A percentile compares a stretch with the other conserved stretches of the same genome.
phyloP scores from a whole-genome alignment of 2,888 invertebrate genomes.

The Lampropteryx suffumata region DNA sequence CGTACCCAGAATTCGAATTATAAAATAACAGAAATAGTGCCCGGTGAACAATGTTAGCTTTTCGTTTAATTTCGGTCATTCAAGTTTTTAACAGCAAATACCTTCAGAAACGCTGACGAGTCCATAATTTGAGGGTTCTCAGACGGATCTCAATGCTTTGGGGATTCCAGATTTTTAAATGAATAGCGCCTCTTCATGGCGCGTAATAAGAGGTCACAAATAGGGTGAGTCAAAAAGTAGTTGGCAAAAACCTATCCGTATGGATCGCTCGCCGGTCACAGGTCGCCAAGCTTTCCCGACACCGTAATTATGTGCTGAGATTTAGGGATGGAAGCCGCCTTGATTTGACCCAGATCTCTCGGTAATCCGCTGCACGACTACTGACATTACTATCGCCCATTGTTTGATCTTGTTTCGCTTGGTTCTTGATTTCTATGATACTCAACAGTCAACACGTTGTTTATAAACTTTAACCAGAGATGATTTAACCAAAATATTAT shows the following conservation, averaged over 20 bases:
- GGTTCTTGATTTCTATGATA: constrained; percentile 28
- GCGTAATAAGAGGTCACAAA: constrained; percentile 37
- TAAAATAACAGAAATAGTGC: constrained; percentile 17
- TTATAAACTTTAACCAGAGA: neutral
- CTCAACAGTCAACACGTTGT: no score
- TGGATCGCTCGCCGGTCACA: constrained; percentile 24
- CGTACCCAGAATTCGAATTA: constrained; percentile 10
- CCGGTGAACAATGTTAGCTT: constrained; percentile 4
- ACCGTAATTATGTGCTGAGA: constrained; percentile 63
- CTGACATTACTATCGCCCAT: constrained; percentile 37
- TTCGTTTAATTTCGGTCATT: constrained; percentile 5
- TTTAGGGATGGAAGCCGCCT: constrained; percentile 56
- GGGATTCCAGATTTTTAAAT: constrained; percentile 22
- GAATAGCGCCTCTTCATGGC: no score
- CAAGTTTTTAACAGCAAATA: constrained; percentile 2
- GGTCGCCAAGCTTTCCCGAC: constrained; percentile 47
- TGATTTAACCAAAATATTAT: constrained; percentile 1
- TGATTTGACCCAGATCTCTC: constrained; percentile 62
- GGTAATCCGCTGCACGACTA: constrained; percentile 50
- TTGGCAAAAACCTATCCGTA: constrained; percentile 48
- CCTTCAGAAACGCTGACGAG: constrained; percentile 11
- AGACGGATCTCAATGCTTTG: constrained; percentile 23
- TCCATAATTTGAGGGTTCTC: constrained; percentile 19
- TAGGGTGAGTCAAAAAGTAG: constrained; percentile 42
- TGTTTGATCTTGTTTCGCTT: constrained; percentile 45